A percentile compares a stretch with the other conserved stretches of the same genome.
These are phyloP conservation scores for Watsonalla binaria DNA, from an alignment of 2,888 invertebrate genomes.

Conservation along the genomic window DNA sequence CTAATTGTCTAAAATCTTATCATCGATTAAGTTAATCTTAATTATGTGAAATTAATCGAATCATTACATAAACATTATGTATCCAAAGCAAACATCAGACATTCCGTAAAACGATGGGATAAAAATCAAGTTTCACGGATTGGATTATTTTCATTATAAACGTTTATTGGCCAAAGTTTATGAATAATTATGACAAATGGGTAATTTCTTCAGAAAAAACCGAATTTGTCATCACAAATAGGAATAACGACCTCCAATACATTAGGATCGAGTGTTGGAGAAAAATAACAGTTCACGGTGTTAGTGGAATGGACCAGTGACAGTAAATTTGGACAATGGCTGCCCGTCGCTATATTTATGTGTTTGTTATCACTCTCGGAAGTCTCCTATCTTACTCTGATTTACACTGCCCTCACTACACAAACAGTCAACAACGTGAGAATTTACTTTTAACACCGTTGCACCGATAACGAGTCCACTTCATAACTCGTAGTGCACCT, in stretches of 20 bases:
- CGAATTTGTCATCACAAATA: conserved; percentile 17
- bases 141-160: no score
- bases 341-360: conserved; percentile 63
- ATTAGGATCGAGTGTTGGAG: conserved; percentile 28
- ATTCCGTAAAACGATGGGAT: no score
- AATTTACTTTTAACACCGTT: conserved; percentile 54
- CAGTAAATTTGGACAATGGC: conserved; percentile 65
- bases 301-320: conserved; percentile 46
- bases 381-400: conserved; percentile 61
- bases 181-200: background rate
- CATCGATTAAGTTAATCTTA: conserved; percentile 1
- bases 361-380: conserved; percentile 67
- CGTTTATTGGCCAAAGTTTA: background rate
- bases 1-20: conserved; percentile 2
- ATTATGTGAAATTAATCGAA: background rate
- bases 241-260: conserved; percentile 18
- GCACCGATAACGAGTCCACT: conserved; percentile 38
- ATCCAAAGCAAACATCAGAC: background rate
- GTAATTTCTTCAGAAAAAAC: background rate
- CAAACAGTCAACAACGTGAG: conserved; percentile 55
- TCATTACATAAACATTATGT: background rate
- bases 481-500: conserved; percentile 30
- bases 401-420: conserved; percentile 54
- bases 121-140: no score
- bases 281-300: conserved; percentile 41